Base-by-base conservation (phyloP, 2,888 invertebrate species). In the Ctenicera cuprea region DNA sequence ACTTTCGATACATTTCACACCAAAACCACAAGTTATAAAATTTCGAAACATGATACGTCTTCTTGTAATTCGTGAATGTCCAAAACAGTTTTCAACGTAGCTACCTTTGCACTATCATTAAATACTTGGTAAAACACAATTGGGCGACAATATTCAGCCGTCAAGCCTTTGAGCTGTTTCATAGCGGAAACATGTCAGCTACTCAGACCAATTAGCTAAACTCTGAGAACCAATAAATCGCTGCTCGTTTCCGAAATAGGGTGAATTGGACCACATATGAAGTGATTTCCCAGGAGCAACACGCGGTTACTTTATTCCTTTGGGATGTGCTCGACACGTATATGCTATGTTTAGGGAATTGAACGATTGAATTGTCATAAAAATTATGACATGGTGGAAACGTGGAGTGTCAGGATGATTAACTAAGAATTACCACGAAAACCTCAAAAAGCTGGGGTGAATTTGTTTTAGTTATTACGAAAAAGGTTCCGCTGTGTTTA, bases 221-320 rank as follows among this genome's bases (percentile, higher is more conserved):
- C 82, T 79, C 78, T 79, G 80, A 80, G 80, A 80, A 81, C 83
- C 84, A 82, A 85, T 85, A 84, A 84, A 85, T 84, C 83, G 84
- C 81, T 78, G 79, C 81, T 82, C 80, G 82, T 82, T 82, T 83
- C 82, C 81, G 79, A 81, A 83, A 84, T 83, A 77, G 83, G 83
- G 84, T 82, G 82, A 81, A 81, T 78, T 73, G 76, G 80, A 80
- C 82, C 83, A 81, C 84, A 82, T 82, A 83, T 80, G 83, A 83
- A 82, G 81, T 83, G 83, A 84, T 84, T 84, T 84, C 84, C 84
- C 83, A 72, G 64, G 82, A 81, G 82, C 73, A 76, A 74, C 76
- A 64, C 72, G 75, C 75, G 76, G 76, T 78, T 77, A 73, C 66
- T 45, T 57, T 63, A 69, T 62, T 71, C 78, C 76, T 71, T 52